A percentile compares a stretch with the other conserved stretches of the same genome.
Evolutionary conservation across 2,797 vertebrate genomes (phyloP).

Genomic region (Vespertilio murinus): DNA sequence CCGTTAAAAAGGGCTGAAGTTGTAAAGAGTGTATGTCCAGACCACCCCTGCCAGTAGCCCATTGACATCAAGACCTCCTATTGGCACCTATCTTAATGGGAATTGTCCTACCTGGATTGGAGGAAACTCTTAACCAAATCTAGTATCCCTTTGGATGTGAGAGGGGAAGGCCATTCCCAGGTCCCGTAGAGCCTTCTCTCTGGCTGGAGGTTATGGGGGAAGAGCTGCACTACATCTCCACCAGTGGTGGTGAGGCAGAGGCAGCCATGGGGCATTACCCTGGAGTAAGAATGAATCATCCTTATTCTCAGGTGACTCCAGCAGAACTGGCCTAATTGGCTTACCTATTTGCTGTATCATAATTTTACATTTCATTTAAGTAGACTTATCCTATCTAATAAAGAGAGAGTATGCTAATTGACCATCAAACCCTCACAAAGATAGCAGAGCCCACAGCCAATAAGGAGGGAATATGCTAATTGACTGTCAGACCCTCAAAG

Average conservation of each 20-base stretch:
- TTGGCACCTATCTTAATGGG: neutral
- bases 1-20: neutral
- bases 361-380: neutral
- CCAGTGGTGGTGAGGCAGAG: neutral
- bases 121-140: neutral
- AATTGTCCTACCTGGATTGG: neutral
- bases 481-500: too few relatives aligned
- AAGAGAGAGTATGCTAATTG: too few relatives aligned
- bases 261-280: neutral
- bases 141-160: neutral
- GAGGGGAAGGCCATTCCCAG: neutral
- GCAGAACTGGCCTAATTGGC: neutral
- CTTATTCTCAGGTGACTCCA: neutral
- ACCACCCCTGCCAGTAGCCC: neutral
- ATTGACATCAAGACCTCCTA: neutral
- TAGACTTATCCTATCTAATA: too few relatives aligned
- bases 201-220: neutral
- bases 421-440: too few relatives aligned
- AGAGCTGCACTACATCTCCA: neutral
- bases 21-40: neutral
- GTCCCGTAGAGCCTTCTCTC: neutral
- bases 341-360: neutral
- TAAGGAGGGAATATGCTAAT: too few relatives aligned
- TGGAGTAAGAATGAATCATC: neutral
- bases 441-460: too few relatives aligned